Evolutionary conservation across 2,113 vertebrate species (phyloP), one percentile per base, ranked within the genome.

Genomic region (Solea senegalensis): DNA sequence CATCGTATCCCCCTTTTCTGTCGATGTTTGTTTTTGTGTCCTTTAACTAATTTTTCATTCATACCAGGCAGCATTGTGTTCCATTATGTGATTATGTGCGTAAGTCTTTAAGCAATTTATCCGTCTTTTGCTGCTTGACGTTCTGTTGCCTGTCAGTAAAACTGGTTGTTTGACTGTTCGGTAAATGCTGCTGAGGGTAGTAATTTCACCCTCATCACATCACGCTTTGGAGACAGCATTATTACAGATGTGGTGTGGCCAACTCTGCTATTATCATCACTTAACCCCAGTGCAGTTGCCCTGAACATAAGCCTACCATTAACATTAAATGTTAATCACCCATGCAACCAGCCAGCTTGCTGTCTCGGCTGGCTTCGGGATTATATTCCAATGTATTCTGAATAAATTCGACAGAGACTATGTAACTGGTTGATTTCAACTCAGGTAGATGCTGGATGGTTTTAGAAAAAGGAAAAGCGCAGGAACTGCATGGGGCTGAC

Each of bases 241-340:
- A 90, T 90, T 91, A 91, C 85, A 91, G 86, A 90, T 92, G 87
- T 86, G 79, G 68, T 80, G 81, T 79, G 72, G 67, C 71, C 84
- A 76, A 59, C 75, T 74, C 80, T 81, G 67, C 81, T 81, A 89
- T 92, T 90, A 89, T 91, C 88, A 86, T 90, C 87, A 89, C 82
- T 90, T 86, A 91, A 90, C 78, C 85, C 81, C 74, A 76, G 76
- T 83, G 76, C 74, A 72, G 16, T 89, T 87, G 70, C 71, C 72
- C 85, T 80, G 67, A 89, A 88, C 84, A 80, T 87, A 90, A 92
- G 74, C 83, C 82, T 87, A 84, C 74, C 74, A 89, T 92, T 91
- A 88, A 78, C 88, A 88, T 89, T 87, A 82, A 76, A 91, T 87
- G 85, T 92, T 83, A 92, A 93, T 92, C 82, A 90, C 60, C 85